Base-by-base conservation (phyloP, 2,888 invertebrate species). In the Aproaerema taeniolella region DNA sequence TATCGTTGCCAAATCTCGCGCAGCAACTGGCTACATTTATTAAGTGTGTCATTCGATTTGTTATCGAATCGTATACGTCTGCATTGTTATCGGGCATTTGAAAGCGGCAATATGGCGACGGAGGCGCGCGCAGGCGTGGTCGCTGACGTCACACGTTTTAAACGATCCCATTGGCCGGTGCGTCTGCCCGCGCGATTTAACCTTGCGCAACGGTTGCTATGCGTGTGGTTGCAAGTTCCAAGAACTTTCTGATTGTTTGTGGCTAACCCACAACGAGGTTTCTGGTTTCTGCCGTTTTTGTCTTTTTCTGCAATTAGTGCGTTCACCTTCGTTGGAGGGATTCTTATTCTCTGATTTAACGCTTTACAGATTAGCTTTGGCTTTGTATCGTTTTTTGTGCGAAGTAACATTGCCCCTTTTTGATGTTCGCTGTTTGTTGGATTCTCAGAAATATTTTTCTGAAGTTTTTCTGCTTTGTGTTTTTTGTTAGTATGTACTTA, bases 71-170 rank as follows among this genome's bases (percentile, higher is more conserved):
- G n/a, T n/a, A n/a, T n/a, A n/a, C n/a, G n/a, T n/a, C n/a, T n/a
- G n/a, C 47, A 55, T 61, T 63, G 60, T 61, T 67, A 63, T 65
- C 59, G 13, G 11, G 56, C 56, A 60, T 58, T 65, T 65, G 59
- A 64, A 66, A 66, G 64, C 61, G 58, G 62, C 71, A 75, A 68
- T 53, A 77, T 73, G 77, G 76, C 76, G 29, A 9, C 55, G 78
- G 85, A 75, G 85, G 85, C 83, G 82, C 82, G 85, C 82, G 86
- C 83, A 77, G 86, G 86, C 86, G 86, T 83, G 86, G 83, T 73
- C 61, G 77, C 63, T 80, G 70, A 85, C 86, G 86, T 86, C 86
- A 85, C 64, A 44, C 57, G 58, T 49, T 62, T 53, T 41, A 52
- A 50, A 73, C 49, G 39, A 47, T 38, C 53, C 53, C 52, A 82